A percentile compares a stretch with the other conserved stretches of the same genome.
phyloP scores from a whole-genome alignment of 2,888 invertebrate species.

The Aplocera efformata region DNA sequence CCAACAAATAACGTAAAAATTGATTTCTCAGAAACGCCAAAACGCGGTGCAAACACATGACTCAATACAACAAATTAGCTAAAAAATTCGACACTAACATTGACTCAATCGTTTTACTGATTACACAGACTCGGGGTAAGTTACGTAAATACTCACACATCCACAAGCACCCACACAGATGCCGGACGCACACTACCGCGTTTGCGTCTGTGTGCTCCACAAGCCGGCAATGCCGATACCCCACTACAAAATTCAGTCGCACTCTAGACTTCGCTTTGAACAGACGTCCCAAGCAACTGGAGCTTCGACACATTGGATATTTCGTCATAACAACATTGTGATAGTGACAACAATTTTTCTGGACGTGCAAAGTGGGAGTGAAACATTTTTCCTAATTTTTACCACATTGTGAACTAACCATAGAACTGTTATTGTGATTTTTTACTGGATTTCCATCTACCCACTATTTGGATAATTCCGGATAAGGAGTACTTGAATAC shows the following conservation, averaged over 20 bases:
- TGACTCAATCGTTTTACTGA: slow-evolving; percentile 70
- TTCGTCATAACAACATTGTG: slow-evolving; percentile 77
- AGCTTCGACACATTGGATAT: slow-evolving; percentile 63
- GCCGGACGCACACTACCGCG: slow-evolving; percentile 19
- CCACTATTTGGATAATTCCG: slow-evolving; percentile 76
- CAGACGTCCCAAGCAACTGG: slow-evolving; percentile 57
- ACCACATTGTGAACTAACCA: slow-evolving; percentile 57
- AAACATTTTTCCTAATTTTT: slow-evolving; percentile 44
- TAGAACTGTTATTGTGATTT: slow-evolving; percentile 46
- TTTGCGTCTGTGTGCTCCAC: slow-evolving; percentile 53
- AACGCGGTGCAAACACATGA: slow-evolving; percentile 61
- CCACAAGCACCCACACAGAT: slow-evolving; percentile 42
- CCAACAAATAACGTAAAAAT: slow-evolving; percentile 21
- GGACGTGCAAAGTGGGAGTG: slow-evolving; percentile 76
- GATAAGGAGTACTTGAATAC: slow-evolving; percentile 63
- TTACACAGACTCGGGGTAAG: slow-evolving; percentile 61
- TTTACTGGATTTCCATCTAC: slow-evolving; percentile 70
- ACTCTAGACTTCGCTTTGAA: slow-evolving; percentile 57
- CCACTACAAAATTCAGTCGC: slow-evolving; percentile 76
- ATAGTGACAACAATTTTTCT: slow-evolving; percentile 63
- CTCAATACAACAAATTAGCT: slow-evolving; percentile 71
- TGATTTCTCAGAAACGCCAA: slow-evolving; percentile 38
- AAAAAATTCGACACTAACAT: slow-evolving; percentile 69
- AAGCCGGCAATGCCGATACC: slow-evolving; percentile 68
- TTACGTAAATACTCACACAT: slow-evolving; percentile 75